Percentiles rank a stretch among this genome's conserved stretches.
phyloP scores from a whole-genome alignment of 1,140 invertebrate species.

The Lepidotrigona ventralis region DNA sequence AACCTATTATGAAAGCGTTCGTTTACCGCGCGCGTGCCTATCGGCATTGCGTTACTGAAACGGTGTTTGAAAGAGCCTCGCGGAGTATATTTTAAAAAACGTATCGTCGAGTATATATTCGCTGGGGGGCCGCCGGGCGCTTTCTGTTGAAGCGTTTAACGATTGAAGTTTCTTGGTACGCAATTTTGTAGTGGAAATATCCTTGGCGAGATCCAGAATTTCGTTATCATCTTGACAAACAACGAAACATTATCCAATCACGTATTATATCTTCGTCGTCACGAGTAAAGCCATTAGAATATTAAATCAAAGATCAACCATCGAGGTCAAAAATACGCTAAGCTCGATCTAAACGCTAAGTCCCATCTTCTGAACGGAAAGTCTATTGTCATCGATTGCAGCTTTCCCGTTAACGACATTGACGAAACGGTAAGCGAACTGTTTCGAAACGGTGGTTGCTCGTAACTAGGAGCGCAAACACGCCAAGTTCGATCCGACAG shows the following conservation, averaged over 20 bases:
- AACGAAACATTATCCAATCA: background rate
- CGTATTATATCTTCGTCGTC: background rate
- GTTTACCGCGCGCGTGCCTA: constrained; percentile 6
- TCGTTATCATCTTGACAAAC: background rate
- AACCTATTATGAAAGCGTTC: constrained; percentile 46
- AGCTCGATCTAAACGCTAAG: background rate
- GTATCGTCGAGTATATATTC: background rate
- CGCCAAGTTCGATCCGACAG: constrained; percentile 11
- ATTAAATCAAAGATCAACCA: background rate
- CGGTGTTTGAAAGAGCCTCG: background rate
- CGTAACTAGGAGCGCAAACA: constrained; percentile 19
- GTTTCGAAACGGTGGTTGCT: background rate
- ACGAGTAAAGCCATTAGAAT: background rate
- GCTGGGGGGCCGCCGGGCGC: background rate
- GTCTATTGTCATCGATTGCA: background rate
- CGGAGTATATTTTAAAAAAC: constrained; percentile 8
- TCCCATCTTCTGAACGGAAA: no score
- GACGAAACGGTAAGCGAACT: constrained; percentile 8
- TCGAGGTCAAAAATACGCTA: background rate
- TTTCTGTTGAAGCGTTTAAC: background rate
- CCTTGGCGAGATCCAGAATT: background rate
- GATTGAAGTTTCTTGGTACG: background rate
- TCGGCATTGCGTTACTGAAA: constrained; percentile 33
- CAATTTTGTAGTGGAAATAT: background rate
- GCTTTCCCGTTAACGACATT: background rate